Conservation (phyloP, 2,113 vertebrate species). For the Microtus oregoni region DNA sequence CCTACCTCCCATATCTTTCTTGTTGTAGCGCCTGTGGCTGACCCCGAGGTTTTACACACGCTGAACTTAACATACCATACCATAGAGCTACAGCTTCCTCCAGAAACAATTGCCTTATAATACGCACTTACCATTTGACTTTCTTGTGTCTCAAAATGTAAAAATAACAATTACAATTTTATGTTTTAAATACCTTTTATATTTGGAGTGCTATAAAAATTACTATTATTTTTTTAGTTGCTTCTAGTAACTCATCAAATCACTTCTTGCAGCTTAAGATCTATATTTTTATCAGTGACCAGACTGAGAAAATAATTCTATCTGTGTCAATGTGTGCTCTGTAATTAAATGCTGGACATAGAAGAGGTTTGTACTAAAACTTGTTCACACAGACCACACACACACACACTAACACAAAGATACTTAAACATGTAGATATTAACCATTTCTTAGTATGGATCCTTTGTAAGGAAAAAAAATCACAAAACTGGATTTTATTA, state of each 20-base stretch:
- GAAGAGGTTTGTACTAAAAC: neutral
- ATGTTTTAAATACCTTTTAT: neutral
- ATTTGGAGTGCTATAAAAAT: constrained; percentile 24
- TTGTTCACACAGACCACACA: neutral
- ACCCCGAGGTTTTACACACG: neutral
- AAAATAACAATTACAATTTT: neutral
- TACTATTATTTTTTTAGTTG: neutral
- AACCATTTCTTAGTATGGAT: neutral
- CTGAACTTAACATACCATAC: neutral
- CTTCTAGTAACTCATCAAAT: constrained; percentile 43
- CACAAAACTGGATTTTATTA: neutral
- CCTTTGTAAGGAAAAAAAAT: neutral
- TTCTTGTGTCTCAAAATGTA: neutral
- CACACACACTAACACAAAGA: neutral
- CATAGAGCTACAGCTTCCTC: neutral
- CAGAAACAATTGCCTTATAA: neutral
- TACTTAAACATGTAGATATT: neutral
- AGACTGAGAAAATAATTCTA: constrained; percentile 28
- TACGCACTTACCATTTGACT: neutral
- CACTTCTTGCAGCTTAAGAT: neutral
- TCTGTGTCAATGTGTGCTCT: neutral
- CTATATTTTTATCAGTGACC: constrained; percentile 26
- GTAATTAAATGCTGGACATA: neutral
- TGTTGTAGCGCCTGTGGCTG: neutral
- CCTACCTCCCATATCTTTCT: neutral